A percentile compares a stretch with the other conserved stretches of the same genome.
Evolutionary conservation across 64 coral and sea anemone species (phyloP).

Genomic region (Actinia equina): DNA sequence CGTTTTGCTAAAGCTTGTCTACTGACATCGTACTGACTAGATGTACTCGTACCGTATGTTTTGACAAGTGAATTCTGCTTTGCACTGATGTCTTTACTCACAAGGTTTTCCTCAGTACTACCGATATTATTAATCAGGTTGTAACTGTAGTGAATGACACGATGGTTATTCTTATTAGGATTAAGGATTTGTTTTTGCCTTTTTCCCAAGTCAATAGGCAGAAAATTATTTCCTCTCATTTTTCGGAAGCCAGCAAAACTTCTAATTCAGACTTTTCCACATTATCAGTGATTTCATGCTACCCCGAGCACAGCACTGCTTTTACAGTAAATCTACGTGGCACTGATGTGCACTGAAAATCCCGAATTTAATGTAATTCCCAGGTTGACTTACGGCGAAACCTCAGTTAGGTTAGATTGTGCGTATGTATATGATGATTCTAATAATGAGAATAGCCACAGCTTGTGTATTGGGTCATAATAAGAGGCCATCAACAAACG

Average conservation of each 20-base stretch:
- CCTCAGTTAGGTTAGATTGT: too few species aligned
- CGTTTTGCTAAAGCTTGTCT: neutral
- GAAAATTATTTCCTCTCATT: slow-evolving; percentile 8
- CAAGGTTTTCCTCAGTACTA: slow-evolving; percentile 8
- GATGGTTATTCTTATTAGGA: slow-evolving; percentile 24
- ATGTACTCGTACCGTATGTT: neutral
- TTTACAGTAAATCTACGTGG: neutral
- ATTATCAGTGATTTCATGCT: neutral
- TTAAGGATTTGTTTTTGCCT: neutral
- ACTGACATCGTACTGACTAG: neutral
- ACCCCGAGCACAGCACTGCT: too few species aligned
- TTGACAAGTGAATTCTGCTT: neutral
- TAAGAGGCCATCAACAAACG: neutral
- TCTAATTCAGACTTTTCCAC: neutral
- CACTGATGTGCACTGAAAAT: neutral
- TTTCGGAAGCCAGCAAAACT: neutral
- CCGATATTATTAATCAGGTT: slow-evolving; percentile 22
- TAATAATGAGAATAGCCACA: neutral
- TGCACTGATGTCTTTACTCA: neutral
- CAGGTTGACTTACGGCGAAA: neutral
- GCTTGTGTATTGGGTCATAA: neutral
- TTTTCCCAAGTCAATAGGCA: slow-evolving; percentile 1
- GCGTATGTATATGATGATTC: neutral
- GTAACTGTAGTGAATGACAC: slow-evolving; percentile 57
- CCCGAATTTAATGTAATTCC: neutral